Percentiles rank a stretch among this genome's conserved stretches.
These are phyloP conservation scores for Oryzias woworae DNA, from an alignment of 2,113 vertebrate species.

Conservation along the genomic window DNA sequence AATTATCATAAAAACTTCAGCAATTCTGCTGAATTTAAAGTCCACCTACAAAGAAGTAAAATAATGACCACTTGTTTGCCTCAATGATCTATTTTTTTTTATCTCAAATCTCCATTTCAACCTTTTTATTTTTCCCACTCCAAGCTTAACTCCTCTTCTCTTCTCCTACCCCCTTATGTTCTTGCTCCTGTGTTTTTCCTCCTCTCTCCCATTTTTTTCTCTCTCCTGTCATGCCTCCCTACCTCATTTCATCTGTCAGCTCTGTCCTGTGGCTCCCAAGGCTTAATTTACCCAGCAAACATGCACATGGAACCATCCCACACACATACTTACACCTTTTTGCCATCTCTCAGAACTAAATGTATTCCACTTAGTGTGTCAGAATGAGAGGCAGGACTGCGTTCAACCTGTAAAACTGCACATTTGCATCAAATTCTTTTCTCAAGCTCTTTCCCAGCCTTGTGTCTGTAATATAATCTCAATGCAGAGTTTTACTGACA, in stretches of 20 bases:
- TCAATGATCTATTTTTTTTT: neutral
- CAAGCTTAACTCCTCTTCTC: no score
- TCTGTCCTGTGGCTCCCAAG: constrained; percentile 64
- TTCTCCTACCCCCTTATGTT: neutral
- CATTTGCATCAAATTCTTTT: constrained; percentile 4
- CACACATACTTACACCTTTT: constrained; percentile 33
- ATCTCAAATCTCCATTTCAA: neutral
- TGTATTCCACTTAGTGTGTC: constrained; percentile 35
- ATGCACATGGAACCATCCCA: constrained; percentile 47
- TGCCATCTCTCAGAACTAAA: constrained; percentile 23
- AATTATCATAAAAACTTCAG: no score
- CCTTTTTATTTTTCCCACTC: no score
- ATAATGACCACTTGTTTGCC: no score
- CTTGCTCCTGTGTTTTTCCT: constrained; percentile 20
- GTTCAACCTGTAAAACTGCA: constrained; percentile 22
- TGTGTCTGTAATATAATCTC: constrained; percentile 3
- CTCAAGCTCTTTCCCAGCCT: constrained; percentile 10
- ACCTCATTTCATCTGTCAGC: constrained; percentile 56
- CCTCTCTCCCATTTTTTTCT: neutral
- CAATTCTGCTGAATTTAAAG: no score
- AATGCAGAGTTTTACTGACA: constrained; percentile 3
- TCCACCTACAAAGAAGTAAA: no score
- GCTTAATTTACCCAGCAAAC: constrained; percentile 68
- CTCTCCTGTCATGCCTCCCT: constrained; percentile 17
- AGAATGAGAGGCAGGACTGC: constrained; percentile 12